phyloP scores from a whole-genome alignment of 1,140 invertebrate species.

The Muscidifurax raptorellus region DNA sequence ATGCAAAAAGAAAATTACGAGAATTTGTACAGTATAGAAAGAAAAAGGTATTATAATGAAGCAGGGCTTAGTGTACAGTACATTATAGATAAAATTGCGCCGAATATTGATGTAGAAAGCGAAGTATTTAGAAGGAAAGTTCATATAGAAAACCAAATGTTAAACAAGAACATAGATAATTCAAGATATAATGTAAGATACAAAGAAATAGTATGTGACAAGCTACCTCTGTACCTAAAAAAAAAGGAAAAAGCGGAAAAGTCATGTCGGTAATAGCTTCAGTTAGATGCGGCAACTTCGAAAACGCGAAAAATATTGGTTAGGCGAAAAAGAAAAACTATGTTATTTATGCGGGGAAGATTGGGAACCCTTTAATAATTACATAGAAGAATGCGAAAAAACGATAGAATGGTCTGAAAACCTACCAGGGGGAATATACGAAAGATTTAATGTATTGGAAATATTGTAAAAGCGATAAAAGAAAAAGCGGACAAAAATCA shows the following conservation, averaged over 20 bases:
- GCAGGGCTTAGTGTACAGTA: not conserved
- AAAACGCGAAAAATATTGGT: not conserved
- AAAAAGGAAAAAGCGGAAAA: constrained; percentile 1
- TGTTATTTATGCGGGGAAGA: not conserved
- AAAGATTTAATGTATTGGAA: not conserved
- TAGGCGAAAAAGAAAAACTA: not conserved
- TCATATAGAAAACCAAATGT: not conserved
- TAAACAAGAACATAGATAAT: not conserved
- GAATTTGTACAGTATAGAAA: not conserved
- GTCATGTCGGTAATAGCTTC: not conserved
- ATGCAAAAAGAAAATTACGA: not conserved
- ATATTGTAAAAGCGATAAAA: not conserved
- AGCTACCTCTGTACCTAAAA: not conserved
- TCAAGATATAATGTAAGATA: not conserved
- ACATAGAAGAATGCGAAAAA: no score
- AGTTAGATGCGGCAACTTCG: not conserved
- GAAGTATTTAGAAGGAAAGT: not conserved
- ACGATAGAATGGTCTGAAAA: not conserved
- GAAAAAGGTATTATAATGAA: not conserved
- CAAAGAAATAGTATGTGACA: not conserved
- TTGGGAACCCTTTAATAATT: not conserved
- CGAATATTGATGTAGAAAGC: not conserved
- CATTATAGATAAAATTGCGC: not conserved
- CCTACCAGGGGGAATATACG: not conserved
- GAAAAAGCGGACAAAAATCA: not conserved